Percentiles rank a stretch among this genome's conserved stretches.
phyloP scores from a whole-genome alignment of 2,888 invertebrate species.

The Trissolcus brochymenae region DNA sequence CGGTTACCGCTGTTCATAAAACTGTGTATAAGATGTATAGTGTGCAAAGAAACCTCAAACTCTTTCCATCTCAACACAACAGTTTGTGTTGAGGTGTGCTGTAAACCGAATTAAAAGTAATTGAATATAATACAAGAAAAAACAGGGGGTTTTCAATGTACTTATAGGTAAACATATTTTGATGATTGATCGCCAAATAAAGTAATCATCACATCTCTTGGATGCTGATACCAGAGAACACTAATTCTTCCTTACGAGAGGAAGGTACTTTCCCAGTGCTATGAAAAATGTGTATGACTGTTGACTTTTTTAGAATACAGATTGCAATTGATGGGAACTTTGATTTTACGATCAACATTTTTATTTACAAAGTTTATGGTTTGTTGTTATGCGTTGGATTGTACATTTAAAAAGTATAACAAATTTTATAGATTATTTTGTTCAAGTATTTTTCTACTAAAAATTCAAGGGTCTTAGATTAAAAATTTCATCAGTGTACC shows the following conservation, averaged over 20 bases:
- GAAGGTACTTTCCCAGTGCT: constrained; percentile 2
- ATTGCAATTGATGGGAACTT: too few species aligned
- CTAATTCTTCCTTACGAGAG: constrained; percentile 26
- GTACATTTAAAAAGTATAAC: too few species aligned
- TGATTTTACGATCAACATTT: too few species aligned
- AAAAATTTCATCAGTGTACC: background rate
- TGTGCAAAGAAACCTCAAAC: background rate
- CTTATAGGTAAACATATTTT: constrained; percentile 18
- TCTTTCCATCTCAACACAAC: background rate
- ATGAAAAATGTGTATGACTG: too few species aligned
- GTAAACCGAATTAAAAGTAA: constrained; percentile 18
- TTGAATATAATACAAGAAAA: background rate
- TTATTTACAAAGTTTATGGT: too few species aligned
- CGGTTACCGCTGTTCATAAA: too few species aligned
- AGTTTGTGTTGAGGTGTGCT: constrained; percentile 2
- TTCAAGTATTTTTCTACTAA: too few species aligned
- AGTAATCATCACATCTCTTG: constrained; percentile 23
- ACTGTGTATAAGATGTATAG: background rate
- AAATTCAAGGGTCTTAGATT: background rate
- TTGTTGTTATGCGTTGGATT: too few species aligned
- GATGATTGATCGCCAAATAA: constrained; percentile 35
- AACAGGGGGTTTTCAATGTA: constrained; percentile 6
- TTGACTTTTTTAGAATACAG: too few species aligned
- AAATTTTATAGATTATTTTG: too few species aligned
- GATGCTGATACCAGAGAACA: constrained; percentile 30